Percentiles rank a stretch among this genome's conserved stretches.
Evolutionary conservation across 1,140 invertebrate genomes (phyloP).

Genomic region (Zaprionus nigranus): DNA sequence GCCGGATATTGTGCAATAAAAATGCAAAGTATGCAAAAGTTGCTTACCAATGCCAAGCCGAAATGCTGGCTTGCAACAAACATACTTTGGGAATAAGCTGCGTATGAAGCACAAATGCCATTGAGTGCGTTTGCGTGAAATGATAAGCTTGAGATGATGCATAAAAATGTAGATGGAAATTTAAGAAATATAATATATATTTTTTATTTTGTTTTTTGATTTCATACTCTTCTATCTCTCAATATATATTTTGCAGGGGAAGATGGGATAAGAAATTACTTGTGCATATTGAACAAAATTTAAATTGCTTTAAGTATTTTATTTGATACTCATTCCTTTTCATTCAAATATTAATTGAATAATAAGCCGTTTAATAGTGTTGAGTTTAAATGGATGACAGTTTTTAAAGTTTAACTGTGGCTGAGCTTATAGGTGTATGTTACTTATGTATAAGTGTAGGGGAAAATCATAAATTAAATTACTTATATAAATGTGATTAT

Average conservation of each 20-base stretch:
- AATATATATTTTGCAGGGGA: too few relatives aligned
- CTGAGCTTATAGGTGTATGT: neutral
- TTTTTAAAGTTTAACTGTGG: conserved; percentile 25
- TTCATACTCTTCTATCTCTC: too few relatives aligned
- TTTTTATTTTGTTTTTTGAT: too few relatives aligned
- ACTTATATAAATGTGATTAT: conserved; percentile 81
- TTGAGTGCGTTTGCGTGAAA: conserved; percentile 3
- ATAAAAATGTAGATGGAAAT: too few relatives aligned
- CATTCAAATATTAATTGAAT: neutral
- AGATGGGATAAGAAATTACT: too few relatives aligned
- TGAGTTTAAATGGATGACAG: neutral
- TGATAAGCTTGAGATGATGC: conserved; percentile 16
- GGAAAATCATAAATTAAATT: conserved; percentile 81
- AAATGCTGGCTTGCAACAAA: neutral
- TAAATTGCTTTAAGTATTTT: neutral
- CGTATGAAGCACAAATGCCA: neutral
- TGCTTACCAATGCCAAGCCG: conserved; percentile 15
- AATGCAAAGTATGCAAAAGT: conserved; percentile 77
- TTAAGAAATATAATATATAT: too few relatives aligned
- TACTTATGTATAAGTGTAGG: conserved; percentile 25
- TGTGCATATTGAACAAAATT: neutral
- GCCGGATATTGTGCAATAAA: conserved; percentile 81
- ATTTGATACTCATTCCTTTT: neutral
- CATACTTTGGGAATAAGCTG: conserved; percentile 4
- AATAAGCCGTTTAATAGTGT: neutral